Evolutionary conservation across 1,140 invertebrate species (phyloP).

Genomic region (Globodera rostochiensis): DNA sequence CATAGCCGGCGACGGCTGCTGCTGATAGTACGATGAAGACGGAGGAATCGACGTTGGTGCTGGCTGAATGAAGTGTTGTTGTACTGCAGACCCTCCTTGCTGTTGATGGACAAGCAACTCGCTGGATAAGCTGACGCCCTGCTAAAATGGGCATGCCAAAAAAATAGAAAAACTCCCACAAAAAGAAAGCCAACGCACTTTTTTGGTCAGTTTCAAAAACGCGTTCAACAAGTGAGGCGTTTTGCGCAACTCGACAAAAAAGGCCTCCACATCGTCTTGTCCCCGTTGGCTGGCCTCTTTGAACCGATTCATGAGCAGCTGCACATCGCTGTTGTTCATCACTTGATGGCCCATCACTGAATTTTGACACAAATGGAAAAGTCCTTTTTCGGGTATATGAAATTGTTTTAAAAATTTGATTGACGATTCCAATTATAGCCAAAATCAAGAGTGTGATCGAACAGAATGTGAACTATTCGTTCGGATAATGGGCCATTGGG

Average conservation of each 20-base stretch:
- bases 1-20: neutral
- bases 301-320: conserved; percentile 39
- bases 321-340: conserved; percentile 32
- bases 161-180: neutral
- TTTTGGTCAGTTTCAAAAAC: conserved; percentile 51
- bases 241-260: conserved; percentile 52
- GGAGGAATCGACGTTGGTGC: no score
- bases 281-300: conserved; percentile 22
- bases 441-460: neutral
- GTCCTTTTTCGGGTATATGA: no score
- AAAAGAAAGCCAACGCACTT: neutral
- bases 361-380: neutral
- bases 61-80: conserved; percentile 8
- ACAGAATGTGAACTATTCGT: neutral
- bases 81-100: neutral
- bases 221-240: conserved; percentile 56
- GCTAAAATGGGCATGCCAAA: neutral
- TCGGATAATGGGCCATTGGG: neutral
- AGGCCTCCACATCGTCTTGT: conserved; percentile 21
- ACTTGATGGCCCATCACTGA: conserved; percentile 18
- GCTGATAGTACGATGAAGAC: neutral
- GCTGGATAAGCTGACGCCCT: neutral
- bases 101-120: neutral
- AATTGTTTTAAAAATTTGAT: no score
- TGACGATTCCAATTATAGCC: neutral